Base-by-base conservation (phyloP, 2,797 vertebrate species). In the Melanotaenia boesemani region DNA sequence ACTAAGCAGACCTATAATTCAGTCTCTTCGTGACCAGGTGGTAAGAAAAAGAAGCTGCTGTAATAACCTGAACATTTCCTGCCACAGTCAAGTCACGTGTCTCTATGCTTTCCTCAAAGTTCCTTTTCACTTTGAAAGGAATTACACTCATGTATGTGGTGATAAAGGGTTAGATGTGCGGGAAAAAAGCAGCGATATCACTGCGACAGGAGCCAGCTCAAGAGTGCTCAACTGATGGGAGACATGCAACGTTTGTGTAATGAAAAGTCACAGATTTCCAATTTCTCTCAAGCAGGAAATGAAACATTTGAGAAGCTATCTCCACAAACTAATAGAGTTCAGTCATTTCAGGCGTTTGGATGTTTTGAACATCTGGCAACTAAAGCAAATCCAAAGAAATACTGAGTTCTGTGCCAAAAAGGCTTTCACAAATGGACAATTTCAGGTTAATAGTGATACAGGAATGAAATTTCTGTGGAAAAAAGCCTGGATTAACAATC, bases 261-360 rank as follows among this genome's bases (percentile, higher is more conserved):
- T 77, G 64, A 70, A 26, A 82, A 79, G 69, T 46, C 1, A 32
- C 24, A 2, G 57, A 72, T 83, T 88, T 81, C 57, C 79, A 72
- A 63, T 79, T 86, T 50, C 70, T 70, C 69, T 83, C 61, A 30
- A 61, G 60, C 69, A 65, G 72, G 64, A 84, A 83, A 88, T 71
- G 63, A 82, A 76, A 79, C 54, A 24, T 84, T 76, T 62, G 54
- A 60, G 63, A 70, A 28, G 59, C 57, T 22, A 65, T 66, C 18
- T 65, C 37, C 0, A 6, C 65, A 80, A 72, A 83, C 41, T 44
- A 32, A 81, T 46, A 16, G 67, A 77, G 60, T 56, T 79, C 44
- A 55, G 59, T 56, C 30, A 48, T 62, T 76, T 83, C 74, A 69
- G 15, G 22, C 68, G 70, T 76, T 55, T 63, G 52, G 55, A 69